Evolutionary conservation across 2,113 vertebrate species (phyloP).

Genomic region (Sterna hirundo): DNA sequence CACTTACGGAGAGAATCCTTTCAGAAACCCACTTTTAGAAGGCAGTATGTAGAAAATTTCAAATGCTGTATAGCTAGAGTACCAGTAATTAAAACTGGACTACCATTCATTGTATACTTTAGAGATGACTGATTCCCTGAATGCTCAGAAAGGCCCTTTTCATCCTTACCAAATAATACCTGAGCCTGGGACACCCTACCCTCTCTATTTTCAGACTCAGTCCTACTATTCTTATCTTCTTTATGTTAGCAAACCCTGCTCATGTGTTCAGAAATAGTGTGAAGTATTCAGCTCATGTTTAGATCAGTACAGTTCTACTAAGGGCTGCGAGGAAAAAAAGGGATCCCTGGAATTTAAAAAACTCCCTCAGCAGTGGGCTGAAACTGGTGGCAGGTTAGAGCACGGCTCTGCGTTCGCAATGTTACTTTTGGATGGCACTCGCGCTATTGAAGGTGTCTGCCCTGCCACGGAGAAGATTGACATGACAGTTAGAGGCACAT

Average conservation of each 20-base stretch:
- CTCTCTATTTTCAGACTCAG: neutral
- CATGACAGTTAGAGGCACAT: neutral
- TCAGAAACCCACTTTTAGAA: slow-evolving; percentile 27
- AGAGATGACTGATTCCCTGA: neutral
- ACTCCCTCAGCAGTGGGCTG: neutral
- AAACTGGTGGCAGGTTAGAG: neutral
- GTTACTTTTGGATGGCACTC: neutral
- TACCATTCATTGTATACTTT: slow-evolving; percentile 8
- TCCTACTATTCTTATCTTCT: neutral
- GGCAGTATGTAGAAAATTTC: neutral
- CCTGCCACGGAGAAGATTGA: neutral
- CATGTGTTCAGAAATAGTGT: neutral
- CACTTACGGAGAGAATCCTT: slow-evolving; percentile 22
- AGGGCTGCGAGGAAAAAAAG: neutral
- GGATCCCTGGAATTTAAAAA: neutral
- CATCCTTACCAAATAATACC: slow-evolving; percentile 9
- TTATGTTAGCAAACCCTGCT: neutral
- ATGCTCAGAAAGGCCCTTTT: slow-evolving; percentile 1
- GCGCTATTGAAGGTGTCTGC: neutral
- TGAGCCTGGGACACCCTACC: slow-evolving; percentile 15
- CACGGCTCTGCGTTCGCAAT: neutral
- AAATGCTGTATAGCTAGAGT: neutral
- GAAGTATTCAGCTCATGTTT: neutral
- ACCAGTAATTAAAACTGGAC: slow-evolving; percentile 62
- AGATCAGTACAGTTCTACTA: neutral